phyloP scores from a whole-genome alignment of 2,113 vertebrate species.

The Alethe diademata region DNA sequence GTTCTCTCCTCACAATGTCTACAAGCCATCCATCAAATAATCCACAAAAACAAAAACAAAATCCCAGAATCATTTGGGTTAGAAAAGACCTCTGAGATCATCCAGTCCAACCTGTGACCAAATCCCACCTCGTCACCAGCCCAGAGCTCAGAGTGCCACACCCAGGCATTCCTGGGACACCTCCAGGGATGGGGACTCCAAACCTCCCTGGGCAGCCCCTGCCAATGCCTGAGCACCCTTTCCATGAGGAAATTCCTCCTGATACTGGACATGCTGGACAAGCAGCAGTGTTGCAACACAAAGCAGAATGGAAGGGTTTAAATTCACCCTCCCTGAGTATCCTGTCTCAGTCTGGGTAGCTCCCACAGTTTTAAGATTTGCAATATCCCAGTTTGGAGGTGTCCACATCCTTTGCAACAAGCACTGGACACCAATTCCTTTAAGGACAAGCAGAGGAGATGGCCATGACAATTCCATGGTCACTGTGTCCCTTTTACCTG shows the following conservation, averaged over 20 bases:
- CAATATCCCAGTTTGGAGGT: neutral
- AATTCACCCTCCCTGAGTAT: neutral
- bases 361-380: neutral
- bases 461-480: neutral
- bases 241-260: neutral
- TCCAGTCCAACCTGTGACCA: accelerated
- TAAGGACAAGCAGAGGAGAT: neutral
- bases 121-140: neutral
- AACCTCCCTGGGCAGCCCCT: neutral
- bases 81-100: neutral
- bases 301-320: neutral
- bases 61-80: neutral
- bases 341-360: neutral
- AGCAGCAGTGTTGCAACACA: neutral
- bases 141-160: neutral
- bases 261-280: neutral
- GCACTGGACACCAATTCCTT: neutral
- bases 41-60: neutral
- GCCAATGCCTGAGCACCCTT: accelerated
- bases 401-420: neutral
- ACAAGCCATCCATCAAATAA: neutral
- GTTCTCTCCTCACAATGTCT: accelerated
- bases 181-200: neutral
- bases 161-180: neutral
- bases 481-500: neutral